Conservation (phyloP, 1,140 invertebrate species). For the Tribolium castaneum region DNA sequence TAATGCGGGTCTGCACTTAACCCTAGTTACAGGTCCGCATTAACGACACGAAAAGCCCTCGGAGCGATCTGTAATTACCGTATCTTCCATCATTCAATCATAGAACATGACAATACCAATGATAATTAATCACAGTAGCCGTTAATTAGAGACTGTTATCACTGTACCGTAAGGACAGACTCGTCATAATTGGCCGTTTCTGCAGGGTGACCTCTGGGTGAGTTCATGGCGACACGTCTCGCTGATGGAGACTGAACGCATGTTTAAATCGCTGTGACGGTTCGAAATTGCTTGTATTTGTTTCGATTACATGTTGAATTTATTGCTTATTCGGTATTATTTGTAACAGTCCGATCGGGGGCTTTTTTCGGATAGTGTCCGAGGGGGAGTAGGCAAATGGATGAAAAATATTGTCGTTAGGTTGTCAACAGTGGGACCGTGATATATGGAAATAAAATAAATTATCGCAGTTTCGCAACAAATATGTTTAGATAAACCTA, state of each 20-base stretch:
- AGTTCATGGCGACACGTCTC: background rate
- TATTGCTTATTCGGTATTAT: conserved; percentile 45
- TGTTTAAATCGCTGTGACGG: conserved; percentile 47
- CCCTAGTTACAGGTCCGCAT: background rate
- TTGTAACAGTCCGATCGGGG: conserved; percentile 1
- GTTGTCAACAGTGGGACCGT: background rate
- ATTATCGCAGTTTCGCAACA: background rate
- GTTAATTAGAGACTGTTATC: conserved; percentile 39
- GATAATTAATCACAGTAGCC: conserved; percentile 39
- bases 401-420: background rate
- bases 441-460: background rate
- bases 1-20: conserved; percentile 4
- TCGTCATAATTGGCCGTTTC: conserved; percentile 18
- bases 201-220: background rate
- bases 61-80: conserved; percentile 27
- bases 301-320: conserved; percentile 50
- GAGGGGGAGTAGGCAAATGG: background rate
- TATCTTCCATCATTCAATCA: conserved; percentile 39
- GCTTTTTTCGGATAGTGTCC: background rate
- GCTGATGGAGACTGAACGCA: conserved; percentile 30
- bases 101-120: conserved; percentile 29
- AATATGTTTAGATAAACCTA: background rate
- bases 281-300: conserved; percentile 48
- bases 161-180: background rate
- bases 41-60: background rate